These are phyloP conservation scores for Parambassis ranga DNA, from an alignment of 2,797 vertebrate genomes.

Conservation along the genomic window DNA sequence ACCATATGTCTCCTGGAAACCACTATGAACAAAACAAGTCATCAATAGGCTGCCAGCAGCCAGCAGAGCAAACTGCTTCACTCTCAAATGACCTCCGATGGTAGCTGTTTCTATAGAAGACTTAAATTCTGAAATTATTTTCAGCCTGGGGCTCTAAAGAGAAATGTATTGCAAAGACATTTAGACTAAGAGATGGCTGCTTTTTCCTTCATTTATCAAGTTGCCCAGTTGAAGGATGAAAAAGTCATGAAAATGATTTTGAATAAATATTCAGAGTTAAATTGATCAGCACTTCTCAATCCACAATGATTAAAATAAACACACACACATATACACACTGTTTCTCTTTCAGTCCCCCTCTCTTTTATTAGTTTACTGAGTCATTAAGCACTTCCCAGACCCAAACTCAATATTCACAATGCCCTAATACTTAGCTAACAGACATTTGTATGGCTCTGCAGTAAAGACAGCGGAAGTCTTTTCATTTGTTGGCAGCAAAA, in stretches of 20 bases:
- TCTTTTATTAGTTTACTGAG: too few relatives aligned
- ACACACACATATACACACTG: too few relatives aligned
- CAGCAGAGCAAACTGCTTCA: slow-evolving; percentile 17
- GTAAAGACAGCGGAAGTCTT: too few relatives aligned
- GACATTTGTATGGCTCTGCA: too few relatives aligned
- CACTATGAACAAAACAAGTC: slow-evolving; percentile 57
- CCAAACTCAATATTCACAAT: too few relatives aligned
- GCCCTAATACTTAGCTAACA: too few relatives aligned
- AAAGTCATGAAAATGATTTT: not conserved
- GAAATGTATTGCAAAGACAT: slow-evolving; percentile 42
- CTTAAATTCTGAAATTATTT: slow-evolving; percentile 24
- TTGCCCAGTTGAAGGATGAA: not conserved
- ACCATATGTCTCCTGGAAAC: slow-evolving; percentile 60
- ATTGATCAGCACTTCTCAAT: not conserved
- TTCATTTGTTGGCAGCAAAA: too few relatives aligned
- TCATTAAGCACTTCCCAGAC: too few relatives aligned
- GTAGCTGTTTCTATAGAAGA: not conserved
- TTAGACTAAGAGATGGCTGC: slow-evolving; percentile 4
- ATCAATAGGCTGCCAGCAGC: slow-evolving; percentile 41
- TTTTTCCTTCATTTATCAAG: slow-evolving; percentile 14
- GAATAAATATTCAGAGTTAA: not conserved
- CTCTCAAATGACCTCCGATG: slow-evolving; percentile 40
- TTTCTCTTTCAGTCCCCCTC: too few relatives aligned
- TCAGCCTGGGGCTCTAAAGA: slow-evolving; percentile 21
- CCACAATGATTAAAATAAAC: slow-evolving; percentile 9